Base-by-base conservation (phyloP, 2,888 invertebrate genomes). In the Sipha maydis region DNA sequence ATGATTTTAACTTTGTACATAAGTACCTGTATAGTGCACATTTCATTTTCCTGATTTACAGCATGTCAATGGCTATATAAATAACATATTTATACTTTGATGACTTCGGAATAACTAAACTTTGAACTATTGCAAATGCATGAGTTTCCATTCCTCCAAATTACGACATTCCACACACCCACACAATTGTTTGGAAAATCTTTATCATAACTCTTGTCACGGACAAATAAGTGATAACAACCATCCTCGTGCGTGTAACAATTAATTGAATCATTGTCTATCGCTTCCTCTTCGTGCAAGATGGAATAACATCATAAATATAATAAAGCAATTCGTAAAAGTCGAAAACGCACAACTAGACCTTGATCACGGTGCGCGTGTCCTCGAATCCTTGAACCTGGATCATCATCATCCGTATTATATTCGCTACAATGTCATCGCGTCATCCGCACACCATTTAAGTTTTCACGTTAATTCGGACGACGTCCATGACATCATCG, bases 331-430 rank as follows among this genome's bases (percentile, higher is more conserved):
- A 38, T 56, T 56, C 75, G 34, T 83, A 54, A 38, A 41, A 61
- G 31, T 48, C 34, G 77, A 69, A 85, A n/a, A 78, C 71, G 54
- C 69, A 71, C 21, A 25, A 25, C 69, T 78, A 86, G 79, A 80
- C 86, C 86, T 86, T 80, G 86, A 79, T 80, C 5, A 56, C 34
- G n/a, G 14, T 8, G 71, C 28, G n/a, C 48, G 34, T n/a, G 31
- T 56, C 80, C 80, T n/a, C n/a, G n/a, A 80, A 80, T 88, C 80
- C 88, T 88, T 88, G 88, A 88, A 88, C 88, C 80, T 88, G 75
- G 80, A 25, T 54, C 69, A 71, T 31, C 69, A 71, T 48, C 34
- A 28, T 61, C 79, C 56, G 41, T 61, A 54, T 25, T 28, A 48
- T 56, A 54, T 56, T 14, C 25, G 21, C 21, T 67, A 75, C 80